Conservation (phyloP, 2,888 invertebrate genomes). For the Metacarcinus magister region DNA sequence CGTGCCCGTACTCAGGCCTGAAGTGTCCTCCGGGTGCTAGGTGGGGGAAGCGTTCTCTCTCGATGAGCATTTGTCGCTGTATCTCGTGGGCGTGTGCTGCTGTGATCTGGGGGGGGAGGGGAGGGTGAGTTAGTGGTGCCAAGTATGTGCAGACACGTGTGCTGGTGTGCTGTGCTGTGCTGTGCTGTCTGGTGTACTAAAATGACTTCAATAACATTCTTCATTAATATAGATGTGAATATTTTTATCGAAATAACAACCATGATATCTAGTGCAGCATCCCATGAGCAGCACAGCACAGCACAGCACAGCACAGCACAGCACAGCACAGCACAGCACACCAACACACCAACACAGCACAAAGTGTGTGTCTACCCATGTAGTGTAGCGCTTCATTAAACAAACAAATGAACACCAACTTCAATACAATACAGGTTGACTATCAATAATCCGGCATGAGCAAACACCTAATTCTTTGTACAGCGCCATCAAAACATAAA, state of each 20-base stretch:
- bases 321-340: not conserved
- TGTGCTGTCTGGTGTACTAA: not conserved
- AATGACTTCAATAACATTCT: not conserved
- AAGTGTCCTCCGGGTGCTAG: conserved; percentile 78
- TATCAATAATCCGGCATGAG: too few relatives aligned
- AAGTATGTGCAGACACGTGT: not conserved
- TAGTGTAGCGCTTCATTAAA: not conserved
- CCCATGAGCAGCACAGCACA: not conserved
- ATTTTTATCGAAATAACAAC: not conserved
- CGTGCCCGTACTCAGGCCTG: conserved; percentile 78
- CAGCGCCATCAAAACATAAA: too few relatives aligned
- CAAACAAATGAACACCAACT: not conserved
- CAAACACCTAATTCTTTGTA: too few relatives aligned
- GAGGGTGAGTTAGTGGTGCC: not conserved
- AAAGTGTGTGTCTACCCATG: not conserved
- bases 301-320: not conserved
- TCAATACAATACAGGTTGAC: too few relatives aligned
- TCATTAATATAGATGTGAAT: not conserved
- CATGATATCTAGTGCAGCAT: not conserved
- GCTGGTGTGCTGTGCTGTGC: not conserved
- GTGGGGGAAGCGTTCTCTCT: conserved; percentile 88
- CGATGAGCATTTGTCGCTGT: conserved; percentile 92
- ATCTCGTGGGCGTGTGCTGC: conserved; percentile 88
- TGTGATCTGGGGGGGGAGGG: conserved; percentile 70
- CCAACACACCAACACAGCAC: not conserved